A percentile compares a stretch with the other conserved stretches of the same genome.
Conservation (phyloP, 2,113 vertebrate species). For the Paradoxurus hermaphroditus region DNA sequence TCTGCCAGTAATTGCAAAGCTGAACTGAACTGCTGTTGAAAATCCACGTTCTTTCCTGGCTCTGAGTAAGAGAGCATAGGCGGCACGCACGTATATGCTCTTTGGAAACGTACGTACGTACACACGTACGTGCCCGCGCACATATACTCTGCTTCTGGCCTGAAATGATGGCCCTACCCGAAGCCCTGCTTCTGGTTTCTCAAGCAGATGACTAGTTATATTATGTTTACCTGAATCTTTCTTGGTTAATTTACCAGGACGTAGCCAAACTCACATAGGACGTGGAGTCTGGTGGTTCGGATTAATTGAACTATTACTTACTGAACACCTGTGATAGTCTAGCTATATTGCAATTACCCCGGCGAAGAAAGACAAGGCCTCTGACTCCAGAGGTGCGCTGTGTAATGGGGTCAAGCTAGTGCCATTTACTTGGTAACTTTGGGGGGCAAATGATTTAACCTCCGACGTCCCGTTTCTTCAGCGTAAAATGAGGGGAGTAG, state of each 20-base stretch:
- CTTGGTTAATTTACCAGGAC: not conserved
- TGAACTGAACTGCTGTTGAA: not conserved
- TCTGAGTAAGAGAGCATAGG: not conserved
- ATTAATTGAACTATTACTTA: not conserved
- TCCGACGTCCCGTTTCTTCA: not conserved
- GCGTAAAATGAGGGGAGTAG: not conserved
- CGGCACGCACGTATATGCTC: not conserved
- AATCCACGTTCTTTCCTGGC: not conserved
- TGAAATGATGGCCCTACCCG: not conserved
- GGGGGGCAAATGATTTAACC: not conserved
- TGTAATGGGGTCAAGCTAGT: not conserved
- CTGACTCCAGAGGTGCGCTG: not conserved
- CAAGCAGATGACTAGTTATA: not conserved
- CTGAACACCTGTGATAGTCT: not conserved
- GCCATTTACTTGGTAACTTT: not conserved
- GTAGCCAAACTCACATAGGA: not conserved
- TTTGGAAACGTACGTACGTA: not conserved
- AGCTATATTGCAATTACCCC: not conserved
- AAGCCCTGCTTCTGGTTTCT: not conserved
- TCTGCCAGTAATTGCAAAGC: not conserved
- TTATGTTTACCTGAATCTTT: not conserved
- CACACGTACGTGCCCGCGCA: accelerated
- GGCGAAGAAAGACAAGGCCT: not conserved
- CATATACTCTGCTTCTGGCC: not conserved
- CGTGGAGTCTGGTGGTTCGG: not conserved